Evolutionary conservation across 2,113 vertebrate genomes (phyloP).

Genomic region (Maccullochella peelii): DNA sequence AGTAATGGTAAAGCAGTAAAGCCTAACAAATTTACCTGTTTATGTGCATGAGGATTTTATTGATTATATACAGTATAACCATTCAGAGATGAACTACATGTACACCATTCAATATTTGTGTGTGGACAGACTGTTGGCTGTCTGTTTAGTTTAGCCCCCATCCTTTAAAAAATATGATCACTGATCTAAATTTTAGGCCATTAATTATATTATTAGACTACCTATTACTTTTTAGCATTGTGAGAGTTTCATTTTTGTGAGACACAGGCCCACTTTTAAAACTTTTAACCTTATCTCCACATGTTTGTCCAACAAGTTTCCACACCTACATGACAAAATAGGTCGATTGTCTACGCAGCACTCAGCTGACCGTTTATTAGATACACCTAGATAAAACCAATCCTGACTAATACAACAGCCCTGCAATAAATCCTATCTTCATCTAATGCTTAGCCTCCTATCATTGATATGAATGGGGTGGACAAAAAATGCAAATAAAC

Average conservation of each 20-base stretch:
- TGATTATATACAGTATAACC: slow-evolving; percentile 35
- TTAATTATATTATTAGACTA: not conserved
- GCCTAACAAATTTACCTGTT: slow-evolving; percentile 36
- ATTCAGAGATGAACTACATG: slow-evolving; percentile 13
- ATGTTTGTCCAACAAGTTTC: not conserved
- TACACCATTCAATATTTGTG: slow-evolving; percentile 17
- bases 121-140: no score
- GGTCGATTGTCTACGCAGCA: no score
- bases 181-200: not conserved
- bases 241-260: not conserved
- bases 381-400: not conserved
- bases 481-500: no score
- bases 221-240: not conserved
- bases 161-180: not conserved
- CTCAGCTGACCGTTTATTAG: not conserved
- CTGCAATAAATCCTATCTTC: not conserved
- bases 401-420: no score
- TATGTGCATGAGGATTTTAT: slow-evolving; percentile 44
- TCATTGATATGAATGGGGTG: no score
- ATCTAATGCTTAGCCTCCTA: not conserved
- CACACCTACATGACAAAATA: not conserved
- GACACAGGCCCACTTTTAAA: not conserved
- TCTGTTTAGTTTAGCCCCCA: not conserved
- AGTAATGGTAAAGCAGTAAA: slow-evolving; percentile 15
- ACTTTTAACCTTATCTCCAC: not conserved